Evolutionary conservation across 2,113 vertebrate genomes (phyloP), one percentile per base, ranked within the genome.

Genomic region (Anser brachyrhynchus): DNA sequence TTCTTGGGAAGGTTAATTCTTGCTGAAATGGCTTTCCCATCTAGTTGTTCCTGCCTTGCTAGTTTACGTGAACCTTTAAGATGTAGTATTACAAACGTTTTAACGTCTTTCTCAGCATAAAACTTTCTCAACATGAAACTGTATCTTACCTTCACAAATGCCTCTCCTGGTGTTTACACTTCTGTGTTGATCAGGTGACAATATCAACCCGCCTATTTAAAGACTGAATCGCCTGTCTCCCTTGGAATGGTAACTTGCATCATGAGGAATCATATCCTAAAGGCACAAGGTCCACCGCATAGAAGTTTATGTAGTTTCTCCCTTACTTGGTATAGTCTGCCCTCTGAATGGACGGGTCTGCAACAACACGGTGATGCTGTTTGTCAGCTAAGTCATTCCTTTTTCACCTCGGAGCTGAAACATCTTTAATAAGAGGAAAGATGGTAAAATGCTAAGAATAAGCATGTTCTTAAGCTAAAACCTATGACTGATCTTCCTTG

Each of bases 381-480:
- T 8, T n/a, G 26, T n/a, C 69, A 19, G 2, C 0, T 2, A 2
- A 31, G 35, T 9, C 10, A 3, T 25, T 35, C 19, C 16, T n/a
- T 31, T 54, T 22, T 7, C 10, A 43, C 23, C 13, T 35, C 21
- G 46, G 21, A 69, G 58, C 49, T 8, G 25, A 44, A n/a, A 49
- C 46, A 49, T 49, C 21, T 46, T 26, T 22, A 12, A 39, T 1
- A 16, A 57, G 25, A 23, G 9, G 64, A 31, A n/a, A 49, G 41
- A 33, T 8, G 18, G 19, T 26, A 31, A 20, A n/a, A 18, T 15
- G 21, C 37, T 41, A 17, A 31, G 35, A 78, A 2, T n/a, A 61
- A 39, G 11, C 62, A 41, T 11, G 20, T 23, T 52, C 28, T 70
- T 29, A 57, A 29, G 28, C 12, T 13, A 33, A 33, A 52, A 13